Conservation (phyloP, 1,140 invertebrate species). For the Zaprionus camerounensis region DNA sequence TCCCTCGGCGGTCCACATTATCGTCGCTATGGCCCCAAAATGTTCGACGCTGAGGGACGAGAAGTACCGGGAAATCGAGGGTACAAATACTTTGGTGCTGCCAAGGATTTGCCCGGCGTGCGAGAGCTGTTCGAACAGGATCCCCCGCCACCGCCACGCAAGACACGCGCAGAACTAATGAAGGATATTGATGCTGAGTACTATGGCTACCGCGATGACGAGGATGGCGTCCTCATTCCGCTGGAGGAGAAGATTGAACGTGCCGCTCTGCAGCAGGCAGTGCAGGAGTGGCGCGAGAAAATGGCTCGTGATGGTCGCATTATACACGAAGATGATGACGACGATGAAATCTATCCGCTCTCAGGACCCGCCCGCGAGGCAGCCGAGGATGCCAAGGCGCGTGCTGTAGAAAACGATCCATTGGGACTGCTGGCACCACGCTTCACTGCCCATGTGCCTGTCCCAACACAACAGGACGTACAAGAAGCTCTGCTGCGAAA, state of each 20-base stretch:
- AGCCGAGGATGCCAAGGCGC: conserved; percentile 61
- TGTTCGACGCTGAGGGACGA: conserved; percentile 97
- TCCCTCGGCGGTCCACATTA: conserved; percentile 98
- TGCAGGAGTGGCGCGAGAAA: conserved; percentile 88
- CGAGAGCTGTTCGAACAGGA: conserved; percentile 99
- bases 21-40: conserved; percentile 94
- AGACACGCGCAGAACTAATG: conserved; percentile 98
- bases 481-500: conserved; percentile 94
- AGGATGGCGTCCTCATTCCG: conserved; percentile 97
- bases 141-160: conserved; percentile 93
- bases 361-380: conserved; percentile 71
- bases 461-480: conserved; percentile 95
- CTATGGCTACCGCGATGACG: conserved; percentile 99
- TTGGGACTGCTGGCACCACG: conserved; percentile 84
- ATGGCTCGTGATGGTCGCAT: conserved; percentile 86
- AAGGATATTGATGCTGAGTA: conserved; percentile 99
- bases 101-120: conserved; percentile 98
- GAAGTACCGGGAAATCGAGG: conserved; percentile 99
- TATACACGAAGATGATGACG: conserved; percentile 86
- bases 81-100: conserved; percentile 99
- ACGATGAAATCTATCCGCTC: conserved; percentile 84
- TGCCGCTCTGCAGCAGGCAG: conserved; percentile 87
- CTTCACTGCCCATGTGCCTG: conserved; percentile 93
- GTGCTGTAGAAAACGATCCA: conserved; percentile 59
- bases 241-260: conserved; percentile 93